These are phyloP conservation scores for Sminthopsis crassicaudata DNA, from an alignment of 2,113 vertebrate genomes.

Conservation along the genomic window DNA sequence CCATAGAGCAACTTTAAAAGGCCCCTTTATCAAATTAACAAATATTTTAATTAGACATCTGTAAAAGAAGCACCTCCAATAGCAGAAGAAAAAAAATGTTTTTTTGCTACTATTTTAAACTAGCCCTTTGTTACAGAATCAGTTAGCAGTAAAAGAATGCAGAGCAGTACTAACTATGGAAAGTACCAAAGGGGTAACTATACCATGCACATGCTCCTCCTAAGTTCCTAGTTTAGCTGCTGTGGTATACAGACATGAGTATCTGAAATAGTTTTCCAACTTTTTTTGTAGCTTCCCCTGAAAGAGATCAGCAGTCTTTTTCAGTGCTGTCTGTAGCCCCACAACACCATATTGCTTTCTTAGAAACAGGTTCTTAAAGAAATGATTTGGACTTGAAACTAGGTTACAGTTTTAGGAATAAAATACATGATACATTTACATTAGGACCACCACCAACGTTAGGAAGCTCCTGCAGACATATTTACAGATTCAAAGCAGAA, in stretches of 20 bases:
- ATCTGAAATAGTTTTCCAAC: too few species aligned
- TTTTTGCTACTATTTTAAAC: neutral
- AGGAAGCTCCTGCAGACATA: too few species aligned
- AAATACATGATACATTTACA: too few species aligned
- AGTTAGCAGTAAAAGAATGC: neutral
- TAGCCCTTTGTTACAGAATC: neutral
- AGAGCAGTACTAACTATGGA: neutral
- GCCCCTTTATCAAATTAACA: neutral
- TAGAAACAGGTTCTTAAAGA: too few species aligned
- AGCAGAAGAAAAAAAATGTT: neutral
- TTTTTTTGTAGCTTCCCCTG: too few species aligned
- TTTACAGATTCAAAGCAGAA: neutral
- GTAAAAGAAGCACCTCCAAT: neutral
- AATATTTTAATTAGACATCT: neutral
- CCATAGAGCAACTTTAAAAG: neutral
- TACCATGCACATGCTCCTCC: neutral
- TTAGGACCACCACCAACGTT: too few species aligned
- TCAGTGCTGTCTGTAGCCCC: too few species aligned
- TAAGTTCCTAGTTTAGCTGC: neutral
- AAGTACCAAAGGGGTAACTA: neutral
- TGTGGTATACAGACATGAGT: too few species aligned
- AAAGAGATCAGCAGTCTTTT: too few species aligned
- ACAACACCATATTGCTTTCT: too few species aligned
- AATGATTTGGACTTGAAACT: too few species aligned
- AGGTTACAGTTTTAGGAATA: too few species aligned